phyloP scores from a whole-genome alignment of 2,888 invertebrate species.

The Saturnia pavonia region DNA sequence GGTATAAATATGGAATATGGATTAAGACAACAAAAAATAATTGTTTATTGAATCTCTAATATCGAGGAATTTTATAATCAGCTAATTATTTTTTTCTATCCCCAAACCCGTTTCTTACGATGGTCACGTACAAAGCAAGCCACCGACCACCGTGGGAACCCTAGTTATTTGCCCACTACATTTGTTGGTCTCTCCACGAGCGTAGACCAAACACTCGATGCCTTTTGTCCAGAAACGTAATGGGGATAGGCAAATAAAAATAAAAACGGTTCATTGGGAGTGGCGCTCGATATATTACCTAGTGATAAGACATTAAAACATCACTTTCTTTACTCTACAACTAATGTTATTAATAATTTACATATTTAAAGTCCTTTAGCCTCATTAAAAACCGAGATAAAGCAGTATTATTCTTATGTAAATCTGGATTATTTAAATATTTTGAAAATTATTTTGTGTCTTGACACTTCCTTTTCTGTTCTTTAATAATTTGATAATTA shows the following conservation, averaged over 20 bases:
- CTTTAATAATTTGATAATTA: too few relatives aligned
- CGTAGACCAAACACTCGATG: conserved; percentile 73
- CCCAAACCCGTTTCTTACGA: conserved; percentile 16
- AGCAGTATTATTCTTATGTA: too few relatives aligned
- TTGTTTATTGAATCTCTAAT: conserved; percentile 6
- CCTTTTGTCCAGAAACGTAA: conserved; percentile 79
- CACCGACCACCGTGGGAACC: conserved; percentile 64
- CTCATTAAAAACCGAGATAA: too few relatives aligned
- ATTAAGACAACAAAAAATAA: neutral
- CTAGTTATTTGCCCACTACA: conserved; percentile 63
- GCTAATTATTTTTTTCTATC: conserved; percentile 22
- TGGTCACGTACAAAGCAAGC: conserved; percentile 24
- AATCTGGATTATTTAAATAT: too few relatives aligned
- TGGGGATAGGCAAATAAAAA: conserved; percentile 77
- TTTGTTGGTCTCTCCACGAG: conserved; percentile 64
- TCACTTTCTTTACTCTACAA: neutral
- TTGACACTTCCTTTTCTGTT: too few relatives aligned
- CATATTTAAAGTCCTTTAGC: neutral
- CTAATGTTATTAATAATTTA: neutral
- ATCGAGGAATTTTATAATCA: conserved; percentile 17
- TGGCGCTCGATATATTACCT: conserved; percentile 53
- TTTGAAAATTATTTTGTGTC: too few relatives aligned
- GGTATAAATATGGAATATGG: neutral
- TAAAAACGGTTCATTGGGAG: conserved; percentile 52
- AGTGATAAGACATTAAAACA: neutral